Evolutionary conservation across 2,113 vertebrate genomes (phyloP), one percentile per base, ranked within the genome.

Genomic region (Callipepla squamata): DNA sequence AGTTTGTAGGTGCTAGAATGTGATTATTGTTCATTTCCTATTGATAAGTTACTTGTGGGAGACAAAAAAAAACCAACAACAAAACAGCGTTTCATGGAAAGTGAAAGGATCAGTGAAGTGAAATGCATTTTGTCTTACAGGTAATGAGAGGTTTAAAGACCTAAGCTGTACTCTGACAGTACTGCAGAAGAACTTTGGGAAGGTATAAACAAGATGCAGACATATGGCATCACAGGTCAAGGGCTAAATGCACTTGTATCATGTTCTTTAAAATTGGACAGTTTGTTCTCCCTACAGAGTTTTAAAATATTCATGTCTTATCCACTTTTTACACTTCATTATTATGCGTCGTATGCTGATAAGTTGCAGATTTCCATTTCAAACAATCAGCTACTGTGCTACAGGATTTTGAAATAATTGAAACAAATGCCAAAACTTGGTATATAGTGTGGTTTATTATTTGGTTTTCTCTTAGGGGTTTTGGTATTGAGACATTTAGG

Each of bases 71-170:
- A 94, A 89, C 7, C 36, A 36, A 36, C 7, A 36, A 36, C 36
- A 94, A 85, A 66, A 66, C 74, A 96, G 48, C 96, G 94, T 96
- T 95, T 97, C 92, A 94, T 40, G 34, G 94, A 95, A 96, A 83
- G 82, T 80, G 74, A 90, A 94, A 84, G 83, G 61, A 77, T 77
- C 68, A 95, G 80, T 95, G 95, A 96, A 93, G 75, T 32, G 23
- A 91, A 96, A 94, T 76, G 77, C 85, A 95, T 97, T 95, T 94
- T 89, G 83, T 93, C 62, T 97, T 96, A 81, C 21, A 93, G 91
- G 88, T 96, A 96, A 94, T 96, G 92, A 97, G 96, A 62, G 34
- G 47, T 93, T 92, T 97, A 87, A 94, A 96, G 89, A 96, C 92
- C 80, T 73, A 83, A 90, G 34, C 89, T 95, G 93, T 96, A 91